phyloP scores from a whole-genome alignment of 1,140 invertebrate genomes.

The Tetraneura akinire region DNA sequence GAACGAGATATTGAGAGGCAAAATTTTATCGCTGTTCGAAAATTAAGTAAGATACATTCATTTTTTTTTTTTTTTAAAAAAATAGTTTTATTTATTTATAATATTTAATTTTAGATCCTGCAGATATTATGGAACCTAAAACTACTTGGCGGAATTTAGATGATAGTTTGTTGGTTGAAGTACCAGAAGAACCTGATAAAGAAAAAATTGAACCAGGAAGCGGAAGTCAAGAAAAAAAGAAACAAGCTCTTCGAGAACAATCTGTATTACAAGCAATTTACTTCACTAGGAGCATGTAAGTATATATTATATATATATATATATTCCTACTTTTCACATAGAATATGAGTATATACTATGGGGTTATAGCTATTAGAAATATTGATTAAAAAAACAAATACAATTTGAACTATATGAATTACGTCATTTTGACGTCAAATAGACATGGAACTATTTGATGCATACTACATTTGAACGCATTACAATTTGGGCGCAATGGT shows the following conservation, averaged over 20 bases:
- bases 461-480: too few relatives aligned
- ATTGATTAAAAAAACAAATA: too few relatives aligned
- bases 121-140: slow-evolving; percentile 38
- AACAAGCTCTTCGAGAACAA: slow-evolving; percentile 46
- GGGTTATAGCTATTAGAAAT: too few relatives aligned
- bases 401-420: too few relatives aligned
- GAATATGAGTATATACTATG: too few relatives aligned
- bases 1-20: slow-evolving; percentile 44
- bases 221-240: slow-evolving; percentile 45
- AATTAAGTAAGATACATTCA: slow-evolving; percentile 37
- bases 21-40: slow-evolving; percentile 38
- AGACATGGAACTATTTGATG: too few relatives aligned
- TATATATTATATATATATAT: too few relatives aligned
- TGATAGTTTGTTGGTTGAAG: slow-evolving; percentile 18
- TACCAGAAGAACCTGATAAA: slow-evolving; percentile 34
- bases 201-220: slow-evolving; percentile 38
- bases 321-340: too few relatives aligned
- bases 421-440: too few relatives aligned
- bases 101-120: slow-evolving; percentile 9
- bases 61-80: too few relatives aligned
- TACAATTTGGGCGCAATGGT: too few relatives aligned
- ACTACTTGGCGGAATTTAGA: slow-evolving; percentile 32
- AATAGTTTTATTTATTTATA: not conserved
- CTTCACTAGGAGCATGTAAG: slow-evolving; percentile 26
- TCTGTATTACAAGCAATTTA: slow-evolving; percentile 39